Evolutionary conservation across 2,797 vertebrate species (phyloP).

Genomic region (Kryptolebias ocellatus): DNA sequence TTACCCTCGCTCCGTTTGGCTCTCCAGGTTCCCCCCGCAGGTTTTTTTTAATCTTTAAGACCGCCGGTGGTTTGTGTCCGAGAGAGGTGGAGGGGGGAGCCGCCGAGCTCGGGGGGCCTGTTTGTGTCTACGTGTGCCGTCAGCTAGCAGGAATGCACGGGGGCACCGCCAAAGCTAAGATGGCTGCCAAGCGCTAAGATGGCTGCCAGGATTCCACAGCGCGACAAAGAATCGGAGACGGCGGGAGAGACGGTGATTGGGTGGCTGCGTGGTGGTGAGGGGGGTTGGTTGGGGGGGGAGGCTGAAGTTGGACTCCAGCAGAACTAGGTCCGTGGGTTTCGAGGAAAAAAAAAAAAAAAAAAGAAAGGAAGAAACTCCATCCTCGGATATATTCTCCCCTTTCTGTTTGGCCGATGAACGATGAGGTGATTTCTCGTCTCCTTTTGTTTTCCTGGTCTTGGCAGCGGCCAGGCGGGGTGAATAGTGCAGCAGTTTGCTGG

Average conservation of each 20-base stretch:
- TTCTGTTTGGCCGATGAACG: slow-evolving; percentile 17
- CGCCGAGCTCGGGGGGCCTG: slow-evolving; percentile 41
- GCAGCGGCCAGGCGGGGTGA: slow-evolving; percentile 41
- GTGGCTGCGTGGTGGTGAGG: too few species aligned
- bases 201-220: slow-evolving; percentile 89
- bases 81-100: slow-evolving; percentile 13
- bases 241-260: slow-evolving; percentile 43
- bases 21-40: slow-evolving; percentile 45
- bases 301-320: slow-evolving; percentile 32
- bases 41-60: slow-evolving; percentile 72
- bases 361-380: slow-evolving; percentile 36
- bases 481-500: slow-evolving; percentile 60
- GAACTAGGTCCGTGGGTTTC: slow-evolving; percentile 31
- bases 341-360: not conserved
- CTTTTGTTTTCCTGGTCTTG: slow-evolving; percentile 61
- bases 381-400: slow-evolving; percentile 21
- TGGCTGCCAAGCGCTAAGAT: slow-evolving; percentile 95
- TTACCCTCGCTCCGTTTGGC: slow-evolving; percentile 45
- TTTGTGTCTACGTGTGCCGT: slow-evolving; percentile 65
- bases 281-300: slow-evolving; percentile 7
- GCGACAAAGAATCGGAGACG: slow-evolving; percentile 70
- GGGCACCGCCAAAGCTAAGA: slow-evolving; percentile 90
- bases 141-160: slow-evolving; percentile 83
- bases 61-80: slow-evolving; percentile 45
- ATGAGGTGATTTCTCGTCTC: slow-evolving; percentile 56